Base-by-base conservation (phyloP, 92 coral and sea anemone genomes). In the Galaxea fascicularis region DNA sequence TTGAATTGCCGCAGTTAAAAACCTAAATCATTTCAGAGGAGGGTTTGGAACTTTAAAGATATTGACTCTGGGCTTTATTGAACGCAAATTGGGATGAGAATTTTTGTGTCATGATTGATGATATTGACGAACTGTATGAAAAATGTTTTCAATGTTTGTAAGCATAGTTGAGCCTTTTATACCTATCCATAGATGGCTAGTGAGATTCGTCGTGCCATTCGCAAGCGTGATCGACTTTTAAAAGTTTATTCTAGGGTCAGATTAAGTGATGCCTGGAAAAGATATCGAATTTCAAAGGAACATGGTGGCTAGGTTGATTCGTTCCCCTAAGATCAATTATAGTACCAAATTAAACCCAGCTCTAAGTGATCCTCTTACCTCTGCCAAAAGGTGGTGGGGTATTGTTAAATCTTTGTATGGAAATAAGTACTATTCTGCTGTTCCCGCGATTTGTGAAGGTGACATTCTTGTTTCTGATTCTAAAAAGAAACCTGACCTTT, bases 371-470 rank as follows among this genome's bases (percentile, higher is more conserved):
- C 85, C 77, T 13, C 10, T 12, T 3, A 80, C 79, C 26, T 44
- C 85, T 28, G 10, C 85, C 44, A 80, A 80, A 57, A 80, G 44
- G 47, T 80, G 85, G 85, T 80, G 85, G 85, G 54, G 54, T 31
- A 28, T 65, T 57, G 85, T 60, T 0, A 80, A 45, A 46, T 80
- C 62, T 26, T 6, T 80, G 22, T 46, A 66, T 31, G 77, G 79
- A 16, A 27, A 59, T 45, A 66, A 28, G 79, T 41, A 24, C n/a
- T 63, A 68, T 21, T 63, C 78, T 11, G 44, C 87, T n/a, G 70
- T 82, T 18, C 80, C 81, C 3, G 80, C 24, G 35, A 54, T 82
- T 20, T 82, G 18, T 45, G 85, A 79, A 41, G 51, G 21, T 66
- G 29, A 65, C n/a, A n/a, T 60, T 27, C 51, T 26, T 24, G 18